Conservation (phyloP, 2,797 vertebrate species). For the Sylvilagus floridanus region DNA sequence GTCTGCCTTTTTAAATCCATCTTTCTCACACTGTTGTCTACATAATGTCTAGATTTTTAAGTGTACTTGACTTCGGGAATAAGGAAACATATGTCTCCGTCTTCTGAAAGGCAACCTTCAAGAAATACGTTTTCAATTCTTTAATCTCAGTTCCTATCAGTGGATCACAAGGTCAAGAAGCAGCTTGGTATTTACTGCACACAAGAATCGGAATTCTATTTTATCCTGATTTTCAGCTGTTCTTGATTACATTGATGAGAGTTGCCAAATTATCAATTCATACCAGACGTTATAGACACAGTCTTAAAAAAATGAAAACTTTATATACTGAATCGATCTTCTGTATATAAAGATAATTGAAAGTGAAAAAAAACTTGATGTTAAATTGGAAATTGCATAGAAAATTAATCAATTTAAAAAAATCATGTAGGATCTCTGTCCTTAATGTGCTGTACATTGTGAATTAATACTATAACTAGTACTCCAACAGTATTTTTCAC, state of each 20-base stretch:
- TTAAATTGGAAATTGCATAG: too few relatives aligned
- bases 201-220: background rate
- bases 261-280: background rate
- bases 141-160: background rate
- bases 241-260: background rate
- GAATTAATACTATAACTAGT: too few relatives aligned
- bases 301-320: background rate
- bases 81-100: background rate
- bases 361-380: too few relatives aligned
- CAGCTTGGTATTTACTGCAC: background rate
- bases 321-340: too few relatives aligned
- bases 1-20: background rate
- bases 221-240: background rate
- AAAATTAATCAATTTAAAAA: too few relatives aligned
- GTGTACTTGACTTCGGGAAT: background rate
- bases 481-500: too few relatives aligned
- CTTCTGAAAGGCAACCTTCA: background rate
- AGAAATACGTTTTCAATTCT: background rate
- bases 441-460: too few relatives aligned
- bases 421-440: too few relatives aligned
- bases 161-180: background rate
- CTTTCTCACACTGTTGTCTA: background rate
- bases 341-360: too few relatives aligned
- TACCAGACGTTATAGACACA: background rate
- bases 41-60: background rate